Evolutionary conservation across 2,797 vertebrate species (phyloP).

Genomic region (Coreius guichenoti): DNA sequence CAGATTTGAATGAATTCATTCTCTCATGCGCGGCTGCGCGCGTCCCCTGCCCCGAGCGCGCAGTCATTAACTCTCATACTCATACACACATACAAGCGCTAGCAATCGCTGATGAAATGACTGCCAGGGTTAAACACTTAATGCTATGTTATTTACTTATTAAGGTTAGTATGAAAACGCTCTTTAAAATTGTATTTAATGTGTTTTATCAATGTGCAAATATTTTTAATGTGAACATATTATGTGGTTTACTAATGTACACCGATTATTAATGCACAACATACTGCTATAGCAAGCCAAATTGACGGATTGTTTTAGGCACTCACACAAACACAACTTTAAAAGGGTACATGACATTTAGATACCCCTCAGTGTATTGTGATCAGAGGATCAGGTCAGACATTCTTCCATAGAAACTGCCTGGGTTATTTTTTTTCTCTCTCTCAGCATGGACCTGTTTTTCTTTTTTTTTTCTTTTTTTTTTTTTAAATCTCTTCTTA

Average conservation of each 20-base stretch:
- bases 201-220: not conserved
- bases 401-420: not conserved
- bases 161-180: not conserved
- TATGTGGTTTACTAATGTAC: not conserved
- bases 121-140: not conserved
- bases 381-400: conserved; percentile 10
- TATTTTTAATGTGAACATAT: not conserved
- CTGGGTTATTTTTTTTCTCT: not conserved
- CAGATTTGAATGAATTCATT: conserved; percentile 61
- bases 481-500: not conserved
- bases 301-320: not conserved
- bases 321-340: not conserved
- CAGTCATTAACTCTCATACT: conserved; percentile 34
- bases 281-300: not conserved
- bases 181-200: not conserved
- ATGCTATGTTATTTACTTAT: not conserved
- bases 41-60: conserved; percentile 19
- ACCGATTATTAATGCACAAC: not conserved
- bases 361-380: conserved; percentile 1
- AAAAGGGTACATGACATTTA: conserved; percentile 7
- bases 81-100: conserved; percentile 7
- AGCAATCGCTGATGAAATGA: not conserved
- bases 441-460: not conserved
- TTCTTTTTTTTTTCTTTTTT: no score
- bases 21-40: conserved; percentile 38